phyloP scores from a whole-genome alignment of 2,888 invertebrate species.

The Rhagophthalmus giganteus region DNA sequence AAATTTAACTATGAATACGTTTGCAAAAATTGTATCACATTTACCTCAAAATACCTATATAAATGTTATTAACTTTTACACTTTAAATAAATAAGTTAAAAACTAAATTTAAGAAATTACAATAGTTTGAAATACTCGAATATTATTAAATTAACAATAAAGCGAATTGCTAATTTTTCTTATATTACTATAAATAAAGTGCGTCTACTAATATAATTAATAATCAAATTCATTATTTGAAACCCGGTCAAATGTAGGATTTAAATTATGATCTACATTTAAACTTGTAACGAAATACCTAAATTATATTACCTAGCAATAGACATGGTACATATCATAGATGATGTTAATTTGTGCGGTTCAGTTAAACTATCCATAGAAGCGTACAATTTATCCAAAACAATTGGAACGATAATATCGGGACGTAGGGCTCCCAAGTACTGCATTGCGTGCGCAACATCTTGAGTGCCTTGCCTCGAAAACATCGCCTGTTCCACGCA shows the following conservation, averaged over 20 bases:
- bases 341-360: constrained; percentile 78
- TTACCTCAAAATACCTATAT: too few species aligned
- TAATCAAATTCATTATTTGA: too few species aligned
- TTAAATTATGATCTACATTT: too few species aligned
- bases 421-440: constrained; percentile 79
- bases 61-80: too few species aligned
- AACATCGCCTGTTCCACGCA: constrained; percentile 79
- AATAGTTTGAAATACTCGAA: too few species aligned
- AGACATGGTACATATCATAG: constrained; percentile 70
- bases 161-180: background rate
- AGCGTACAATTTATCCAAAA: constrained; percentile 78
- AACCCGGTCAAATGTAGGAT: too few species aligned
- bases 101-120: too few species aligned
- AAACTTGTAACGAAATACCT: too few species aligned
- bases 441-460: constrained; percentile 70
- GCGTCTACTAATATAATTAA: too few species aligned
- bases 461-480: constrained; percentile 66
- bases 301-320: constrained; percentile 61
- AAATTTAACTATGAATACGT: background rate
- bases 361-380: constrained; percentile 85
- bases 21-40: background rate
- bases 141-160: too few species aligned
- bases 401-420: constrained; percentile 77
- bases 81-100: too few species aligned
- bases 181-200: too few species aligned